Evolutionary conservation across 1,140 invertebrate species (phyloP).

Genomic region (Asobara japonica): DNA sequence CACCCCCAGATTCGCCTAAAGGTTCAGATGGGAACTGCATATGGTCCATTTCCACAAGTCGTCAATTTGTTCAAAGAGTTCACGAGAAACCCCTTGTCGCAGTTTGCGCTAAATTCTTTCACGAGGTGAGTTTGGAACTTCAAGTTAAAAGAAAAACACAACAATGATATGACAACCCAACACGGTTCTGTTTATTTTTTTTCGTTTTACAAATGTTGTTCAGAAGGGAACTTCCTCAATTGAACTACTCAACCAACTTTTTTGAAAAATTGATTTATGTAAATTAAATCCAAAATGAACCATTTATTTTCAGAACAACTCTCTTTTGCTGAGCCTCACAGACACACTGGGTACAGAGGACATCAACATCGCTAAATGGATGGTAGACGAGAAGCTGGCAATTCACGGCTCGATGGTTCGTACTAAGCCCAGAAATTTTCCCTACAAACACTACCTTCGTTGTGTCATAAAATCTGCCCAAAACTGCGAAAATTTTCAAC

Average conservation of each 20-base stretch:
- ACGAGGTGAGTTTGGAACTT: background rate
- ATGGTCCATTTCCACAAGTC: slow-evolving; percentile 42
- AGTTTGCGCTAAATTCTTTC: background rate
- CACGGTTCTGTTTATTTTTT: too few species aligned
- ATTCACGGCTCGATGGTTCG: slow-evolving; percentile 51
- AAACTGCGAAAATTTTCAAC: background rate
- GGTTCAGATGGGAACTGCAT: background rate
- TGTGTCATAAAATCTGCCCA: background rate
- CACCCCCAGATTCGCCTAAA: slow-evolving; percentile 26
- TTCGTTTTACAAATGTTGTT: too few species aligned
- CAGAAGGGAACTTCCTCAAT: slow-evolving; percentile 19
- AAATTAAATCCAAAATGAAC: too few species aligned
- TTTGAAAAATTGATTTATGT: slow-evolving; percentile 16
- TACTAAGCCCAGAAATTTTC: slow-evolving; percentile 40
- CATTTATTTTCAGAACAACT: slow-evolving; percentile 50
- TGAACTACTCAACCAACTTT: slow-evolving; percentile 5
- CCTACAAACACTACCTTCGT: slow-evolving; percentile 17
- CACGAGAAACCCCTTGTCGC: background rate
- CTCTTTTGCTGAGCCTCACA: slow-evolving; percentile 48
- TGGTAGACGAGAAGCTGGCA: slow-evolving; percentile 48
- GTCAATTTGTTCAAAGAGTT: slow-evolving; percentile 39
- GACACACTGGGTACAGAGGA: slow-evolving; percentile 47
- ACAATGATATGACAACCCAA: too few species aligned
- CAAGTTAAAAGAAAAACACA: background rate
- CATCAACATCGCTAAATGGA: slow-evolving; percentile 52